Evolutionary conservation across 1,140 invertebrate genomes (phyloP), one percentile per base, ranked within the genome.

Genomic region (Drosophila suzukii): DNA sequence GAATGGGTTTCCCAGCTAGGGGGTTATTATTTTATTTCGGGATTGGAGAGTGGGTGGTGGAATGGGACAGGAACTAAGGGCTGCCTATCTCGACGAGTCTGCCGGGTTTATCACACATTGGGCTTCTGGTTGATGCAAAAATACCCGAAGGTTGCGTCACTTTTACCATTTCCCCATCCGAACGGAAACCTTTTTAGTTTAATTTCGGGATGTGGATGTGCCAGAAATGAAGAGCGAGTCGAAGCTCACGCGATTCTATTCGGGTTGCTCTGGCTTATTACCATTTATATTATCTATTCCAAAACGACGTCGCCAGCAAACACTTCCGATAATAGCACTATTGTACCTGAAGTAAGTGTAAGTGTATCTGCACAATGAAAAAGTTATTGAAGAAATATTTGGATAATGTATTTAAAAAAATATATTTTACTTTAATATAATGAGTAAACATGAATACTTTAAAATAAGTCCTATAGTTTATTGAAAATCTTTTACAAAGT

Each of bases 131-230:
- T 67, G 55, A 65, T 88, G 83, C 79, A 70, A 83, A 83, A 76
- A 79, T 88, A 83, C 75, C 55, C 60, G 34, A 79, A 50, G 72
- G 71, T 86, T 88, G 71, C 82, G 82, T 86, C 83, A 86, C 59
- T 56, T 63, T 78, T 57, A 76, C 56, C 78, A 78, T 72, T 86
- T 75, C 15, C 43, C 53, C 55, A 58, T 39, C 50, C 46, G 51
- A 57, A 49, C 65, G 58, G 56, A 70, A 70, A 65, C 67, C 62
- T 43, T 56, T 68, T 61, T 34, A 58, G 36, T 27, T 55, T 60
- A 74, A 65, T 81, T 74, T 74, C 50, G 55, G 72, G 50, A 74
- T 57, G 59, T 66, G 32, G 61, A 81, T 63, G 79, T 81, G 81
- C 77, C 73, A 53, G 49, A 34, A 60, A 43, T 50, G 38, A 36